Evolutionary conservation across 2,113 vertebrate species (phyloP), one percentile per base, ranked within the genome.

Genomic region (Scomber scombrus): DNA sequence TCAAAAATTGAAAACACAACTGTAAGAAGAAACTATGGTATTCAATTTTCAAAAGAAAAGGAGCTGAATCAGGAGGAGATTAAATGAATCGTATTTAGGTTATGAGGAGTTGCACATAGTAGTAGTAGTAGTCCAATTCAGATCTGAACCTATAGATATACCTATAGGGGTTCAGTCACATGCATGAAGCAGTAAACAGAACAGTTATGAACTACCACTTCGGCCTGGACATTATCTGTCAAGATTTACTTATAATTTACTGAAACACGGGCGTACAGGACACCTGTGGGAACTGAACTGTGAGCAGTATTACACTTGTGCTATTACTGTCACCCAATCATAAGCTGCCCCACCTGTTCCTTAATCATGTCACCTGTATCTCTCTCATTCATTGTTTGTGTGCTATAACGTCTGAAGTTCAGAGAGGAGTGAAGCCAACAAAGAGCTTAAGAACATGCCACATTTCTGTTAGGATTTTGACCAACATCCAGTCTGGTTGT

Each of bases 281-380:
- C 85, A 88, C 71, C 55, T 76, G 80, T 84, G 76, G 74, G 86
- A 88, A 87, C 62, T 54, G 55, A 82, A 73, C 64, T 61, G 7
- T 18, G 43, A 31, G 47, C 52, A 21, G 61, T 60, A 82, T 81
- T 78, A 80, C 64, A 73, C 71, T 78, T 3, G 14, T 10, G 61
- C 76, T 75, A 82, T 85, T 86, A 72, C 56, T 78, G 79, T 78
- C 89, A 77, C 40, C 79, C 79, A 88, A 80, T 86, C 77, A 71
- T 29, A 85, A 75, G 43, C 68, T 58, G 85, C 86, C 82, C 65
- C 83, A 91, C 92, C 93, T 84, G 84, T 85, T 89, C 70, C n/a
- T 73, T 56, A 4, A 81, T 52, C 51, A 68, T 65, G 85, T 80
- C 87, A 82, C 75, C 84, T 77, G 80, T 70, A 62, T 71, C 43